Conservation (phyloP, 2,113 vertebrate genomes). For the Carlito syrichta region DNA sequence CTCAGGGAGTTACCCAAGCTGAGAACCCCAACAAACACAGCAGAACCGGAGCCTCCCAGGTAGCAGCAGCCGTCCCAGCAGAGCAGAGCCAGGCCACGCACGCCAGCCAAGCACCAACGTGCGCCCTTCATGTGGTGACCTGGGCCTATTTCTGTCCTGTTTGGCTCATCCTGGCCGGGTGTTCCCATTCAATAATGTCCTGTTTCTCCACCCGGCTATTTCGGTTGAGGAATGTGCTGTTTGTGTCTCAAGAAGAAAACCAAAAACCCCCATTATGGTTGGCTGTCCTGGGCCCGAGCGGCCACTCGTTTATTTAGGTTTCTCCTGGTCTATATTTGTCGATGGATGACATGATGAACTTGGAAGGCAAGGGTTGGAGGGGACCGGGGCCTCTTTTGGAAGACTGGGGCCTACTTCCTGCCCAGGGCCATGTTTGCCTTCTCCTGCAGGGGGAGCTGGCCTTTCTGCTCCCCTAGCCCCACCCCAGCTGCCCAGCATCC, state of each 20-base stretch:
- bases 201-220: slow-evolving; percentile 86
- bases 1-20: slow-evolving; percentile 57
- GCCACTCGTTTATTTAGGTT: slow-evolving; percentile 94
- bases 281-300: slow-evolving; percentile 87
- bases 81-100: slow-evolving; percentile 60
- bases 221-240: slow-evolving; percentile 87
- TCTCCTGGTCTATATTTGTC: slow-evolving; percentile 93
- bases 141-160: slow-evolving; percentile 90
- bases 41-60: slow-evolving; percentile 60
- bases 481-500: background rate
- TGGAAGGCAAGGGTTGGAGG: slow-evolving; percentile 73
- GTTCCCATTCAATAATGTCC: slow-evolving; percentile 81
- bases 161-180: slow-evolving; percentile 82
- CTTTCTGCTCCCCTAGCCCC: background rate
- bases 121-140: slow-evolving; percentile 84
- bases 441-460: background rate
- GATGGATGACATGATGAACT: slow-evolving; percentile 89
- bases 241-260: slow-evolving; percentile 86
- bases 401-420: slow-evolving; percentile 10
- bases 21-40: slow-evolving; percentile 31
- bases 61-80: slow-evolving; percentile 76
- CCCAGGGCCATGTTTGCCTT: background rate
- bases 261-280: slow-evolving; percentile 89
- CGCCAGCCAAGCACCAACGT: slow-evolving; percentile 62
- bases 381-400: background rate